Base-by-base conservation (phyloP, 1,140 invertebrate genomes). In the Danaus melanippus region DNA sequence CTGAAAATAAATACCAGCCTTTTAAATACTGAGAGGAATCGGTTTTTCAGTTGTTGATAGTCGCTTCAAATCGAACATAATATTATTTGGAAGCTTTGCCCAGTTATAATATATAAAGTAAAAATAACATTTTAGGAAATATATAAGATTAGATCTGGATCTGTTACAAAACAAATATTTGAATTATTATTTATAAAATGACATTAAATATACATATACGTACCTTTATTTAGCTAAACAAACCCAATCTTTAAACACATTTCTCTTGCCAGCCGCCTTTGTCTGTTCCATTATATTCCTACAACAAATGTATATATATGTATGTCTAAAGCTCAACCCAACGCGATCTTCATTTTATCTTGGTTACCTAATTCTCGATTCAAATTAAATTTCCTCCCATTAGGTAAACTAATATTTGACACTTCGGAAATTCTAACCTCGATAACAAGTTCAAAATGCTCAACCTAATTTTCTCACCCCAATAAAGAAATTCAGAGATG, bases 331-430 rank as follows among this genome's bases (percentile, higher is more conserved):
- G 56, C 50, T 47, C 43, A 58, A 58, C 50, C 39, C 46, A 40
- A 48, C 50, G 32, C 48, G 48, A 52, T 58, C 50, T 40, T 21
- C 17, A 52, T 56, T 60, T 60, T 60, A 56, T 55, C 44, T 51
- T 32, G 10, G 52, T 50, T 52, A 56, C 50, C 58, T 58, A 58
- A 58, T 61, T 58, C 17, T 42, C 45, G 46, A 51, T 58, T 60
- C 63, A 65, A 65, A 62, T 65, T 58, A 65, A 65, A 65, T 65
- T 62, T 54, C 45, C 62, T 55, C 32, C 59, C 59, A 62, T 65
- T 65, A 56, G 53, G 56, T 65, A 62, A 65, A 65, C 63, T 65
- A 65, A 62, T 65, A 62, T 65, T 62, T 61, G 63, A 65, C 63
- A 65, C 59, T 65, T 55, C 48, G 55, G 50, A 58, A 62, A 65